These are phyloP conservation scores for Antennarius striatus DNA, from an alignment of 2,113 vertebrate species.

Conservation along the genomic window DNA sequence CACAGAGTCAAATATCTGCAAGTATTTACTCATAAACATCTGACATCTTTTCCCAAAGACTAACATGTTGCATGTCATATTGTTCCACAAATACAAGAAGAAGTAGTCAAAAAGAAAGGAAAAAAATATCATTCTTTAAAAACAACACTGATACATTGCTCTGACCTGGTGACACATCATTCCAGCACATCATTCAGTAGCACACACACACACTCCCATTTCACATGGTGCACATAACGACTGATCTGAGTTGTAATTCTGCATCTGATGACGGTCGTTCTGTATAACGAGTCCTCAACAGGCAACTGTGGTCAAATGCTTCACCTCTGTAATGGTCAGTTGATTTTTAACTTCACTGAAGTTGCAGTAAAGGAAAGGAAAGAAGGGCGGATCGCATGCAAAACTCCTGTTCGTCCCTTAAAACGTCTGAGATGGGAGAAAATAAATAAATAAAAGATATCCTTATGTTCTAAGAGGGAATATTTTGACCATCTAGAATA, in stretches of 20 bases:
- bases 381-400: constrained; percentile 55
- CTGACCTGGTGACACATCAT: constrained; percentile 45
- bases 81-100: constrained; percentile 65
- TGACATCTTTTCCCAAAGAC: constrained; percentile 59
- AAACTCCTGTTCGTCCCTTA: constrained; percentile 34
- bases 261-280: constrained; percentile 30
- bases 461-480: constrained; percentile 40
- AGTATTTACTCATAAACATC: constrained; percentile 73
- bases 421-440: constrained; percentile 30
- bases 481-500: constrained; percentile 32
- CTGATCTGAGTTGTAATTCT: neutral
- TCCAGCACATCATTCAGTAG: constrained; percentile 60
- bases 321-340: constrained; percentile 22
- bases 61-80: constrained; percentile 63
- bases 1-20: constrained; percentile 46
- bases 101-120: constrained; percentile 51
- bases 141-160: constrained; percentile 65
- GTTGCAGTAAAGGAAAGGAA: constrained; percentile 59
- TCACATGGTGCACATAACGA: constrained; percentile 44
- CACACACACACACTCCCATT: constrained; percentile 56
- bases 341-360: constrained; percentile 74
- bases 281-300: constrained; percentile 36
- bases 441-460: constrained; percentile 20
- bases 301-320: constrained; percentile 71
- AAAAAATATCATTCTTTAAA: constrained; percentile 27